These are phyloP conservation scores for Agriopis marginaria DNA, from an alignment of 2,888 invertebrate species.

Conservation along the genomic window DNA sequence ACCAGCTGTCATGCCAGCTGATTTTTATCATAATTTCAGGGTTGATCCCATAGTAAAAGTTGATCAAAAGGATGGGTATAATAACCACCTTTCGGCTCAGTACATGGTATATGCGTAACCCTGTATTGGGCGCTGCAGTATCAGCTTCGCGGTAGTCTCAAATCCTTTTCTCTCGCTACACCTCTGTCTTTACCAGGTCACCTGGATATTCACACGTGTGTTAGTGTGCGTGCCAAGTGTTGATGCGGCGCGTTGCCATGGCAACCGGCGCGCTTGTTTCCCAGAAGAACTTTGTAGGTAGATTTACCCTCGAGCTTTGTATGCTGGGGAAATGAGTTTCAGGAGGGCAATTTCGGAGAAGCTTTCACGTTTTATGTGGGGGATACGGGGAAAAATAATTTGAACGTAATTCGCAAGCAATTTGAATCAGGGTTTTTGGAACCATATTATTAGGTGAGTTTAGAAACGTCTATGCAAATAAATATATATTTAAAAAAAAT, in stretches of 20 bases:
- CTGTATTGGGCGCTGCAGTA: no score
- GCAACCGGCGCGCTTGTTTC: constrained; percentile 70
- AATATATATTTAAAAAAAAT: no score
- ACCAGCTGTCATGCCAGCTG: no score
- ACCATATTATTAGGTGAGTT: no score
- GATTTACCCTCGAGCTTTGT: constrained; percentile 29
- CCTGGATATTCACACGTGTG: constrained; percentile 76
- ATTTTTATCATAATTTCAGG: no score
- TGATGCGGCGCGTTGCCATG: constrained; percentile 83
- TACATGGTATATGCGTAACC: no score
- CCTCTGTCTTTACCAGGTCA: constrained; percentile 62
- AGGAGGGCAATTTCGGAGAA: constrained; percentile 31
- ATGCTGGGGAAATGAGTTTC: constrained; percentile 30
- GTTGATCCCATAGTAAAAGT: no score
- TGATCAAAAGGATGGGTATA: no score
- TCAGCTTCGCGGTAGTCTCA: no score
- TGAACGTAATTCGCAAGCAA: background rate
- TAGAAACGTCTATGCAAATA: no score
- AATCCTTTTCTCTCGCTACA: constrained; percentile 46
- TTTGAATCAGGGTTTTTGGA: background rate
- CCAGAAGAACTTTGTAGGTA: constrained; percentile 65
- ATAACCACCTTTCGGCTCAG: no score
- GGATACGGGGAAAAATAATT: constrained; percentile 22
- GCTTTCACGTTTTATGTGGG: constrained; percentile 25
- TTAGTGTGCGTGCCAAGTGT: constrained; percentile 64